Evolutionary conservation across 2,888 invertebrate species (phyloP), one percentile per base, ranked within the genome.

Genomic region (Chymomyza fuscimana): DNA sequence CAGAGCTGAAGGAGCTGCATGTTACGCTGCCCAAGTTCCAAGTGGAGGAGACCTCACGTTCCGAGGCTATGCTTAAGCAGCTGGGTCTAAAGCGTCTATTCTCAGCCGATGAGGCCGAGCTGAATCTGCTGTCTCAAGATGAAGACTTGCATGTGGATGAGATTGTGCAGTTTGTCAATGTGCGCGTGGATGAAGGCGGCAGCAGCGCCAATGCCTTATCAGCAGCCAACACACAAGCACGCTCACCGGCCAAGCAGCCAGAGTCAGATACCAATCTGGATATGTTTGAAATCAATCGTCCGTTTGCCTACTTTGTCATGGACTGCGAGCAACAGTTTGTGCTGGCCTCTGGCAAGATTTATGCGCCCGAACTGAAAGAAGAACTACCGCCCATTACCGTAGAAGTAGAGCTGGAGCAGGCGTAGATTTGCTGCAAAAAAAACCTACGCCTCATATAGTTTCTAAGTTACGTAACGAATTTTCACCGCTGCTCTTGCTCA

Each of bases 61-160:
- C 95, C 2, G 93, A 94, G 56, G 91, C 93, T 1, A 93, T 94
- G 77, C 91, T 95, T 0, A 90, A 92, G 58, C 89, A 93, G 92
- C 92, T 94, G 54, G 95, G 94, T 0, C 92, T 94, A 0, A 93
- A 92, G 78, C 93, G 92, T 71, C 92, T 95, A 63, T 95, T 95
- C 88, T 93, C 93, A 5, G 93, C 93, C 1, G 93, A 93, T 2
- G 81, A 89, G 51, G 94, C 94, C 0, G 94, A 94, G 77, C 90
- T 95, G 16, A 92, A 93, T 0, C 93, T 94, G 0, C 93, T 95
- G 6, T 94, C 94, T 2, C 91, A 93, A 4, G 93, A 93, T 60
- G 92, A 93, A 68, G 94, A 94, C n/a, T 90, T 95, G n/a, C 94
- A 94, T 84, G 93, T 95, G 0, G 94, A 94, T 73, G 95, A 94